Evolutionary conservation across 2,888 invertebrate genomes (phyloP), one percentile per base, ranked within the genome.

Genomic region (Rutpela maculata): DNA sequence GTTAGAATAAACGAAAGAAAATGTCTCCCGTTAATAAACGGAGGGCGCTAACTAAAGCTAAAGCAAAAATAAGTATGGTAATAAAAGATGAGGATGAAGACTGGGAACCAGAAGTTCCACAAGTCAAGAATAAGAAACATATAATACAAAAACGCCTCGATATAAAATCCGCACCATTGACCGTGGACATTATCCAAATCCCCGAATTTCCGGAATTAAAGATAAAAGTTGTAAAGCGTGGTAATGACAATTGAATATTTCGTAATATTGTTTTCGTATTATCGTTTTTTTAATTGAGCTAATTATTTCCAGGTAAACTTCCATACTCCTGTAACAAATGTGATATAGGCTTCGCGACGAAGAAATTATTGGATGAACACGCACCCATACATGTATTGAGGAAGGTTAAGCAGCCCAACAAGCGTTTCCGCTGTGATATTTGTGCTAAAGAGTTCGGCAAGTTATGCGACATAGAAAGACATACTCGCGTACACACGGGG

Each of bases 401-500:
- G 74, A 89, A 88, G 74, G 75, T 79, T 0, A 80, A 81, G 22
- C 78, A 75, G 26, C 80, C 82, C 15, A 81, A 81, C 12, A 88
- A 87, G 74, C 75, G 82, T 12, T 89, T 86, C 78, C 84, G 84
- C n/a, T 90, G 90, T 74, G 87, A 87, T 31, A 81, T 86, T 18
- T 90, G 90, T 78, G 81, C 82, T 11, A 88, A 87, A 63, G 85
- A 86, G 70, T 90, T 89, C 80, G 80, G 84, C 12, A 89, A 89
- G 82, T 83, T 87, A 26, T 89, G 88, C 81, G 89, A 89, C 82
- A 82, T 89, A 65, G 87, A 89, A 76, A 82, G 89, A 6, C 90
- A 90, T 78, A 85, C 85, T 1, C 83, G 90, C 1, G 89, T 89
- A 4, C 90, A 90, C 80, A 89, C 89, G 2, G 90, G 89, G 5